Base-by-base conservation (phyloP, 2,113 vertebrate species). In the Montifringilla adamsi region DNA sequence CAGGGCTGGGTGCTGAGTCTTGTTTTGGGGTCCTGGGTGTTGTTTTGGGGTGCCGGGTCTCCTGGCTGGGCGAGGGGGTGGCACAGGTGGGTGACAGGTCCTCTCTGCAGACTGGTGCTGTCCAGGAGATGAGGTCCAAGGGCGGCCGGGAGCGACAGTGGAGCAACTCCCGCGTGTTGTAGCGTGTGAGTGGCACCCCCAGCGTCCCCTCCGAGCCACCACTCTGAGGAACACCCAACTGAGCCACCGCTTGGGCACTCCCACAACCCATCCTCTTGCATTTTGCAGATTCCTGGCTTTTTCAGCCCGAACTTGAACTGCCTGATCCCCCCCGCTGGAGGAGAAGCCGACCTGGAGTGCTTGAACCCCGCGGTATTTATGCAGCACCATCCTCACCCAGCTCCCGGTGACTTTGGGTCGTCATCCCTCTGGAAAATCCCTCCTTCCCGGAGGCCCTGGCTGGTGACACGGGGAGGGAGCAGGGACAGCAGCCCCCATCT, bases 91-190 rank as follows among this genome's bases (percentile, higher is more conserved):
- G 47, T 43, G 75, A 22, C 6, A 35, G 49, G 0, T 30, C 10
- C 33, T 70, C 63, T 85, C 75, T 9, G 10, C 97, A 99, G 99
- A 98, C 98, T 0, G 98, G 99, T 1, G 97, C 98, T 0, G 98
- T 99, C 26, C 98, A 99, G 96, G 98, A 99, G 94, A 99, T 99
- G 99, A 98, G 98, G 88, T 99, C 98, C 44, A 99, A 99, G 97
- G 98, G 98, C 3, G 97, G 96, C 4, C 98, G 98, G 60, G 98
- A 98, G 91, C 96, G 98, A 89, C 97, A 96, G 18, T 98, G 98
- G 98, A 98, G 94, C 94, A 98, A 49, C 94, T 97, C 98, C 59
- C 95, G 97, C 11, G 97, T 96, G 47, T 98, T 98, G 93, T 98
- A 98, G 97, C 92, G 4, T 55, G 97, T 96, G 93, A 96, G 97